Conservation (phyloP, 1,140 invertebrate species). For the Marisa cornuarietis region DNA sequence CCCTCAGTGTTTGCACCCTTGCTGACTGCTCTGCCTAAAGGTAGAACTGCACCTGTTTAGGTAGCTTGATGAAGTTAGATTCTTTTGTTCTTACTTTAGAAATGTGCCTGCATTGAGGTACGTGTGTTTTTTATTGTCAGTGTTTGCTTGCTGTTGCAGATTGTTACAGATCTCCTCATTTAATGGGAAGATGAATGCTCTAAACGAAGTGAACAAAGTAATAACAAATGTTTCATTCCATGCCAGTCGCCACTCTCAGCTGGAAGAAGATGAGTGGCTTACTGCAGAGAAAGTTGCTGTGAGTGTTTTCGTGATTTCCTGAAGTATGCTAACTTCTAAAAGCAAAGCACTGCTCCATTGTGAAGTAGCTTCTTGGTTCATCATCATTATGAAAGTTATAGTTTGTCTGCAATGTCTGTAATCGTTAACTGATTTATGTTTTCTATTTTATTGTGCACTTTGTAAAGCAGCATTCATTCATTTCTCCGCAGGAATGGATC, state of each 20-base stretch:
- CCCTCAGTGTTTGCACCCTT: no score
- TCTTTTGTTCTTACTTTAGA: no score
- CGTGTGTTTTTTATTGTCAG: no score
- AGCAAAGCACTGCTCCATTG: background rate
- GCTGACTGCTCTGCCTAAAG: no score
- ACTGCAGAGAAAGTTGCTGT: constrained; percentile 93
- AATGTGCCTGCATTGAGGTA: no score
- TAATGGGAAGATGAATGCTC: constrained; percentile 98
- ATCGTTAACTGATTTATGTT: no score
- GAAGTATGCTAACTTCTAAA: background rate
- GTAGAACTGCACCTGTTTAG: no score
- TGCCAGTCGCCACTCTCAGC: constrained; percentile 69
- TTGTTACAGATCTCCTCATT: constrained; percentile 97
- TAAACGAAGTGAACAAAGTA: constrained; percentile 99
- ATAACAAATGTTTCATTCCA: constrained; percentile 91
- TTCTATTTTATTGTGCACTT: no score
- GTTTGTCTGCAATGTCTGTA: background rate
- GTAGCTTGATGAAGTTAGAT: no score
- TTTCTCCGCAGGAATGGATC: constrained; percentile 85
- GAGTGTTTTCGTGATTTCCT: constrained; percentile 61
- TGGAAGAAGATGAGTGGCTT: constrained; percentile 91
- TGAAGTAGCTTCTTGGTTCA: background rate
- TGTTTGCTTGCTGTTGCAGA: constrained; percentile 64
- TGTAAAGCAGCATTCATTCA: no score
- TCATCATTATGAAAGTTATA: background rate